These are phyloP conservation scores for Leptosomus discolor DNA, from an alignment of 2,113 vertebrate species.

Conservation along the genomic window DNA sequence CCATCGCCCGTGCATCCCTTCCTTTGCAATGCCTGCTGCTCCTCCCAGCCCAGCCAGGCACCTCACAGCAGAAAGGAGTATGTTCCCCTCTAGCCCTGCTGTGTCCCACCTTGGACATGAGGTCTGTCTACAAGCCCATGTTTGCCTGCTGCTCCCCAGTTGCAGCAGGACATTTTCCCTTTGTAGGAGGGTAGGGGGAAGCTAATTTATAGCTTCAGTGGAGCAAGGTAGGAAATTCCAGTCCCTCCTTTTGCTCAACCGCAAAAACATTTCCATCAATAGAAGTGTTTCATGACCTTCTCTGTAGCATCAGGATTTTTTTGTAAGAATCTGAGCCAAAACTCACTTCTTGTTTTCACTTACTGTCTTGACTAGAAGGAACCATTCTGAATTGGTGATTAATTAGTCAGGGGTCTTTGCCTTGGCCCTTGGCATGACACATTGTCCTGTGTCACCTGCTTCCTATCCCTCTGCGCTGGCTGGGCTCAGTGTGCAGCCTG, in stretches of 20 bases:
- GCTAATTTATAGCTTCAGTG: not conserved
- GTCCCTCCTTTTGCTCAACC: not conserved
- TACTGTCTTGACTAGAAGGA: not conserved
- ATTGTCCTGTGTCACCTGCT: not conserved
- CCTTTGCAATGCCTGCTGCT: not conserved
- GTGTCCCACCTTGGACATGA: no score
- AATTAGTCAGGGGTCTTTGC: not conserved
- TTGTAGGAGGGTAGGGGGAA: not conserved
- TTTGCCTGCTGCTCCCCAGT: not conserved
- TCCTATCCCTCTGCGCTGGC: not conserved
- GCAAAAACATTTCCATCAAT: not conserved
- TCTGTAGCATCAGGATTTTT: not conserved
- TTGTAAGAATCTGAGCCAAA: not conserved
- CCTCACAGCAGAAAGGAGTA: not conserved
- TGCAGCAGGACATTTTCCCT: not conserved
- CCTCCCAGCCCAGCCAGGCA: not conserved
- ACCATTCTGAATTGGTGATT: not conserved
- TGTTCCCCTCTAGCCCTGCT: rapidly evolving
- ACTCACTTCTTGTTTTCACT: not conserved
- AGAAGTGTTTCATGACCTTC: not conserved
- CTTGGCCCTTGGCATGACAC: not conserved
- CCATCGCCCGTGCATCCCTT: rapidly evolving
- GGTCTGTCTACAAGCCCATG: not conserved
- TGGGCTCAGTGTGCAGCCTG: not conserved
- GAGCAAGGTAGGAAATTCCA: constrained; percentile 14